Evolutionary conservation across 2,888 invertebrate genomes (phyloP).

Genomic region (Epinotia demarniana): DNA sequence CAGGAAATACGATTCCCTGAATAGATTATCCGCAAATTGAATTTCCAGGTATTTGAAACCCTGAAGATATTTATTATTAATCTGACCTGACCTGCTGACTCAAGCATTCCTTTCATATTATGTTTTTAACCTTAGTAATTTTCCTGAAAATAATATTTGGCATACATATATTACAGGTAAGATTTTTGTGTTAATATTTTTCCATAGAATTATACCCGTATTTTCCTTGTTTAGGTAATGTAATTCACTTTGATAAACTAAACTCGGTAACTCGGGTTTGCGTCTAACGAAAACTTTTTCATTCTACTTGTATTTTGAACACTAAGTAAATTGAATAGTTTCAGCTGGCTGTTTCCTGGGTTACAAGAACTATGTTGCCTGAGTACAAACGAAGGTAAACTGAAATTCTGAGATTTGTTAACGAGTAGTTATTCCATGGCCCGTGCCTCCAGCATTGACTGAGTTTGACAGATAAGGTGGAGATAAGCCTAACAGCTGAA

Average conservation of each 20-base stretch:
- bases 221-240: too few species aligned
- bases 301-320: neutral
- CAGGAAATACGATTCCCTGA: slow-evolving; percentile 38
- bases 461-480: slow-evolving; percentile 82
- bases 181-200: neutral
- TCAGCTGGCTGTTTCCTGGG: neutral
- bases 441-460: slow-evolving; percentile 81
- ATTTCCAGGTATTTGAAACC: slow-evolving; percentile 36
- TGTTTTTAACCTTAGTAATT: neutral
- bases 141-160: neutral
- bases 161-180: neutral
- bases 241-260: too few species aligned
- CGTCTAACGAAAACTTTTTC: neutral
- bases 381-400: neutral
- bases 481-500: slow-evolving; percentile 78
- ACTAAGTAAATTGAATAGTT: neutral
- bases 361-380: slow-evolving; percentile 5
- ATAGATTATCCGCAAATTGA: slow-evolving; percentile 31
- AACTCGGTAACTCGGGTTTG: too few species aligned
- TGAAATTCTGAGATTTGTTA: slow-evolving; percentile 34
- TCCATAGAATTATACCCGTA: too few species aligned
- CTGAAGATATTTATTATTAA: slow-evolving; percentile 21
- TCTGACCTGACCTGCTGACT: slow-evolving; percentile 10
- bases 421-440: slow-evolving; percentile 57
- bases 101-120: neutral